These are phyloP conservation scores for Caenorhabditis briggsae DNA, from an alignment of 1,140 invertebrate species.

Conservation along the genomic window DNA sequence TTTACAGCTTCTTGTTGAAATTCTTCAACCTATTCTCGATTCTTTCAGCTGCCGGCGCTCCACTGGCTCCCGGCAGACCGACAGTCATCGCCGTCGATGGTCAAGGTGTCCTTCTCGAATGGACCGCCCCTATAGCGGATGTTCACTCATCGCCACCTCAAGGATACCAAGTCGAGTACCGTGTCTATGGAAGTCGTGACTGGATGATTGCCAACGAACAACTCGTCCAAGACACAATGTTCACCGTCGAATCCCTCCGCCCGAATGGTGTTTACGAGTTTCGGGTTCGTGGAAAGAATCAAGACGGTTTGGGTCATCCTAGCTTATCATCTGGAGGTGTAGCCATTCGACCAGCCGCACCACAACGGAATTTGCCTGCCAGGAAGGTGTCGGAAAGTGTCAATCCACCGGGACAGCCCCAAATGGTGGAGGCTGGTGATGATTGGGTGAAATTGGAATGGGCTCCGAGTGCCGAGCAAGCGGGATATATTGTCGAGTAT, in stretches of 20 bases:
- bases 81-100: conserved; percentile 71
- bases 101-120: conserved; percentile 73
- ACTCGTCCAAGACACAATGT: conserved; percentile 60
- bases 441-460: conserved; percentile 73
- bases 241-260: conserved; percentile 70
- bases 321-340: conserved; percentile 70
- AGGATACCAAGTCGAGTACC: conserved; percentile 71
- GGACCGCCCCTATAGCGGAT: conserved; percentile 66
- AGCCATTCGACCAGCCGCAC: conserved; percentile 49
- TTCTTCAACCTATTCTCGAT: not conserved
- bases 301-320: conserved; percentile 72
- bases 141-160: conserved; percentile 33
- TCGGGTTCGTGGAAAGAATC: conserved; percentile 72
- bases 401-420: conserved; percentile 20
- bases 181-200: conserved; percentile 63
- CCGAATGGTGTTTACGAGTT: conserved; percentile 78
- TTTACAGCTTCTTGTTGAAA: not conserved
- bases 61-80: conserved; percentile 67
- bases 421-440: conserved; percentile 68
- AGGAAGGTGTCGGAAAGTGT: conserved; percentile 30
- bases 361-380: conserved; percentile 60
- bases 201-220: conserved; percentile 71
- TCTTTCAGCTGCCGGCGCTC: conserved; percentile 9
- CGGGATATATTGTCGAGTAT: conserved; percentile 75
- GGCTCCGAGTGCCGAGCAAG: conserved; percentile 61